A percentile compares a stretch with the other conserved stretches of the same genome.
Evolutionary conservation across 2,797 vertebrate genomes (phyloP).

Genomic region (Falco berigora): DNA sequence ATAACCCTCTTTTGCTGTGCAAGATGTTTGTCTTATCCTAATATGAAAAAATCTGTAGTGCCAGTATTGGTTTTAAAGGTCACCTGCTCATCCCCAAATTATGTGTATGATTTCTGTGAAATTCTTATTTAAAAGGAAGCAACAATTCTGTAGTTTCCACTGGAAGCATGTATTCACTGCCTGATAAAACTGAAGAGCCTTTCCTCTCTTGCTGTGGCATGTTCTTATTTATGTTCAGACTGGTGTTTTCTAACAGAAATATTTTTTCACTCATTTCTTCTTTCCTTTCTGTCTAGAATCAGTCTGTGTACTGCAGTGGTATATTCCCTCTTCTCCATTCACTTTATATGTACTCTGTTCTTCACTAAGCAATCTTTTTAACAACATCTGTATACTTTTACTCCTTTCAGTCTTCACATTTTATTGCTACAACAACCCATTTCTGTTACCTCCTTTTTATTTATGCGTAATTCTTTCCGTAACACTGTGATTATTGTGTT

Average conservation of each 20-base stretch:
- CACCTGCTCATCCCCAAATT: not conserved
- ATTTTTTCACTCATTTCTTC: not conserved
- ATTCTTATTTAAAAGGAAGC: not conserved
- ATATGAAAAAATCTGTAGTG: not conserved
- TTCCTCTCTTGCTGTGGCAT: not conserved
- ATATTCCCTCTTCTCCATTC: not conserved
- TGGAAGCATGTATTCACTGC: not conserved
- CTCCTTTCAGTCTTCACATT: not conserved
- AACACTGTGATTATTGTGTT: not conserved
- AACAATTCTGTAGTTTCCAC: not conserved
- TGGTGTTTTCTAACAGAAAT: not conserved
- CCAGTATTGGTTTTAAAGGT: not conserved
- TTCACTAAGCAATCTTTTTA: not conserved
- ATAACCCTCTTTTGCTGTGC: not conserved
- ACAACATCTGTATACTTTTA: not conserved
- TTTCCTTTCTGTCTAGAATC: not conserved
- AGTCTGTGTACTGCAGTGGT: not conserved
- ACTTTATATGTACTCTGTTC: not conserved
- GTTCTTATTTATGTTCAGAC: not conserved
- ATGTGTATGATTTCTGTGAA: not conserved
- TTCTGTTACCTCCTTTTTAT: slow-evolving; percentile 2
- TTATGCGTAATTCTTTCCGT: not conserved
- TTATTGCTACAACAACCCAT: not conserved
- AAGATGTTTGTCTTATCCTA: not conserved
- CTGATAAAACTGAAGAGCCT: not conserved